phyloP scores from a whole-genome alignment of 2,797 vertebrate genomes.

The Amazona ochrocephala region DNA sequence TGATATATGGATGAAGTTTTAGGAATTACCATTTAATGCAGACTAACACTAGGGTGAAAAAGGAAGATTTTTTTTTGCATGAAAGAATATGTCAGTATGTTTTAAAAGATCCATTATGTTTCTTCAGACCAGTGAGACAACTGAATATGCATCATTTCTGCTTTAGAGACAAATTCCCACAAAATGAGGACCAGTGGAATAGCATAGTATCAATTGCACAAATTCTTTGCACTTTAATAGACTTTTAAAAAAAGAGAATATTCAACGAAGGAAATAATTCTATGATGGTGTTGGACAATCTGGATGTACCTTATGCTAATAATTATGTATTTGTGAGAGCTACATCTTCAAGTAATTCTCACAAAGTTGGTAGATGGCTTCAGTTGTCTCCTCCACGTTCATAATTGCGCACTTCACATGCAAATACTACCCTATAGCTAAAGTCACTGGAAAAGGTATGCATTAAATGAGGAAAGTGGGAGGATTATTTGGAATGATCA shows the following conservation, averaged over 20 bases:
- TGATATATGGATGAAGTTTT: not conserved
- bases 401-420: not conserved
- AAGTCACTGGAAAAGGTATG: not conserved
- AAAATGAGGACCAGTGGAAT: not conserved
- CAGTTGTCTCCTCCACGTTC: not conserved
- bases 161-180: not conserved
- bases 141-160: not conserved
- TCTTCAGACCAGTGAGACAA: not conserved
- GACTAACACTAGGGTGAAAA: not conserved
- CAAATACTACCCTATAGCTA: not conserved
- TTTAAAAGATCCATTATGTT: not conserved
- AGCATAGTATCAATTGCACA: not conserved
- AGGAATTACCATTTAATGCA: not conserved
- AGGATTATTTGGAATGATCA: not conserved
- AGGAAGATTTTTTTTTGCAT: not conserved
- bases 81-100: not conserved
- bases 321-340: not conserved
- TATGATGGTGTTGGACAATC: not conserved
- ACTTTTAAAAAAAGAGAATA: not conserved
- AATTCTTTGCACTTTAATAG: not conserved
- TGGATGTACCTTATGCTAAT: not conserved
- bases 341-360: not conserved
- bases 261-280: not conserved
- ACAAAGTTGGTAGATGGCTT: not conserved
- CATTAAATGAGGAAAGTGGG: not conserved